These are phyloP conservation scores for Acrobasis consociella DNA, from an alignment of 2,888 invertebrate species.

Conservation along the genomic window DNA sequence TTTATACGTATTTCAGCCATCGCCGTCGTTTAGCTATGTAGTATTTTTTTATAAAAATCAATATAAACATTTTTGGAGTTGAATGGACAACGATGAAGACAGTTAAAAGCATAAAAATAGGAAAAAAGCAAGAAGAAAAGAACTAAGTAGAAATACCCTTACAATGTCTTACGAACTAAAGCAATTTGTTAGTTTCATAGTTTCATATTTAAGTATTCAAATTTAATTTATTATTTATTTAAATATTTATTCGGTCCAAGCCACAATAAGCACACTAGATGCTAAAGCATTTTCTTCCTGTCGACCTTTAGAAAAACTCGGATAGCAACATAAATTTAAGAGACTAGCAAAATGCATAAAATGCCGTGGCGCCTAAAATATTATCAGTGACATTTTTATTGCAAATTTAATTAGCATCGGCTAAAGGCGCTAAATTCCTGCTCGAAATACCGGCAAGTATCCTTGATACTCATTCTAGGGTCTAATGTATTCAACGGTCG, in stretches of 20 bases:
- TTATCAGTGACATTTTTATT: not conserved
- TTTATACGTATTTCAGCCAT: too few relatives aligned
- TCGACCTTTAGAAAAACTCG: too few relatives aligned
- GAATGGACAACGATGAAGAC: not conserved
- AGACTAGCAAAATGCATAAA: too few relatives aligned
- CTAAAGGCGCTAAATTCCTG: constrained; percentile 33
- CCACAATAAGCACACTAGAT: too few relatives aligned
- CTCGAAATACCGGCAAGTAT: constrained; percentile 29
- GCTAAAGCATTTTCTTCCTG: too few relatives aligned
- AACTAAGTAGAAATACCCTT: too few relatives aligned
- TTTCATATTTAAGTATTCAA: not conserved
- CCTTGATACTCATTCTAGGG: constrained; percentile 19
- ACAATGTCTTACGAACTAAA: too few relatives aligned
- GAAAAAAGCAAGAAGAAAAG: not conserved
- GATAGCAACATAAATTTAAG: too few relatives aligned
- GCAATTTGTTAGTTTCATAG: not conserved
- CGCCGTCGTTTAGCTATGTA: too few relatives aligned
- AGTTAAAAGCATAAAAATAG: not conserved
- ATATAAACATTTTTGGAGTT: not conserved
- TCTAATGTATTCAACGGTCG: constrained; percentile 57
- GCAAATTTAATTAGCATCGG: not conserved
- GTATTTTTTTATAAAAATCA: too few relatives aligned
- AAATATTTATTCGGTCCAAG: too few relatives aligned
- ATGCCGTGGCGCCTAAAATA: not conserved
- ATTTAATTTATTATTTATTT: too few relatives aligned